Evolutionary conservation across 1,140 invertebrate species (phyloP).

Genomic region (Lysiphlebus fabarum): DNA sequence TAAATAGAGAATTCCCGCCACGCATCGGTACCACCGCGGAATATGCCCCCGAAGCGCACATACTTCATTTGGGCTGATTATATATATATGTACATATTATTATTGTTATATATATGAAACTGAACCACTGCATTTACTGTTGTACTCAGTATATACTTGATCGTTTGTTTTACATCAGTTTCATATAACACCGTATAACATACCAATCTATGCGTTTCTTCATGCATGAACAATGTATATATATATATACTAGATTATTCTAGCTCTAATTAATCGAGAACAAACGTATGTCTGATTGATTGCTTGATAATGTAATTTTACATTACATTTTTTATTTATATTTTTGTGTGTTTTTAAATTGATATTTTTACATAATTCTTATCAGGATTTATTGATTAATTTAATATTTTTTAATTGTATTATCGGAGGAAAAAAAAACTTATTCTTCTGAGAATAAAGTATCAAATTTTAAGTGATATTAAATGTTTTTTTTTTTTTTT

Average conservation of each 20-base stretch:
- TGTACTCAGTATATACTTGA: neutral
- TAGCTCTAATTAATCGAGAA: slow-evolving; percentile 43
- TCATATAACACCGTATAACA: slow-evolving; percentile 1
- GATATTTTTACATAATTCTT: too few species aligned
- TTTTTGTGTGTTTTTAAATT: too few species aligned
- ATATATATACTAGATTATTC: slow-evolving; percentile 25
- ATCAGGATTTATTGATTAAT: neutral
- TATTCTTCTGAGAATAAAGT: too few species aligned
- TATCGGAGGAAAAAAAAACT: too few species aligned
- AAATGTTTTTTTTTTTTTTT: too few species aligned
- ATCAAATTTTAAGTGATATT: too few species aligned
- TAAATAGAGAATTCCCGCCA: slow-evolving; percentile 24
- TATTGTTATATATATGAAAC: neutral
- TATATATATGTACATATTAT: slow-evolving; percentile 20
- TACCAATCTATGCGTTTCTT: slow-evolving; percentile 12
- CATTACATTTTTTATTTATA: too few species aligned
- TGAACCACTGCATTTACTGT: slow-evolving; percentile 14
- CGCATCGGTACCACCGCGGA: slow-evolving; percentile 26
- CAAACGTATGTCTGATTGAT: slow-evolving; percentile 45
- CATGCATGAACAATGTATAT: neutral
- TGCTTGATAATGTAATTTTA: too few species aligned
- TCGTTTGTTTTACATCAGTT: neutral
- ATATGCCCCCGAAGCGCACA: slow-evolving; percentile 33
- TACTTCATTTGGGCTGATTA: slow-evolving; percentile 41
- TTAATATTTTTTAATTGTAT: too few species aligned